These are phyloP conservation scores for Smithornis capensis DNA, from an alignment of 2,113 vertebrate genomes.

Conservation along the genomic window DNA sequence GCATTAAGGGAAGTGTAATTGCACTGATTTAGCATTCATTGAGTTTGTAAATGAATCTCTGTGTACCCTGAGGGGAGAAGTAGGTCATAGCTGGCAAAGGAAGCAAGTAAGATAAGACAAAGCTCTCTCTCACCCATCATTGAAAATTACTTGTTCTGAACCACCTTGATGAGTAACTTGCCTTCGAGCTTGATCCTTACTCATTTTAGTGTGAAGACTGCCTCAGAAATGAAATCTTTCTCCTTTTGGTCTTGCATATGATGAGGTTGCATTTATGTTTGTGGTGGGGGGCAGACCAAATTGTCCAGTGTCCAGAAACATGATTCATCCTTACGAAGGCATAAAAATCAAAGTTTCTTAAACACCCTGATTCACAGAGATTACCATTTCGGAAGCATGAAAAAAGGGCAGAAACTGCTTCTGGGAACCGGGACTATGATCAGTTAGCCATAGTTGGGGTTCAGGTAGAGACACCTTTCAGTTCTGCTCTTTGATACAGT, in stretches of 20 bases:
- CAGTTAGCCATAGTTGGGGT: neutral
- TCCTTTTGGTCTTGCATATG: neutral
- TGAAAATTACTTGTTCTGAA: slow-evolving; percentile 9
- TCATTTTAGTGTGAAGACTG: neutral
- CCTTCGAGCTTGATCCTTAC: slow-evolving; percentile 12
- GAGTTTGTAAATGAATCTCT: slow-evolving; percentile 49
- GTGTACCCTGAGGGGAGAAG: neutral
- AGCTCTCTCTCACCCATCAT: neutral
- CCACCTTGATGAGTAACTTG: slow-evolving; percentile 27
- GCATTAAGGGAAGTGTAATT: slow-evolving; percentile 35
- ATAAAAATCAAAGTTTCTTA: neutral
- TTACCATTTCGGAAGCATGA: neutral
- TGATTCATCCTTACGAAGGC: neutral
- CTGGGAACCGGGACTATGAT: neutral
- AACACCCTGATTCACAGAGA: neutral
- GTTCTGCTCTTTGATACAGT: neutral
- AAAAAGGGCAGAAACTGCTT: neutral
- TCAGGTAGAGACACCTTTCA: neutral
- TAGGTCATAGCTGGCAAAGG: slow-evolving; percentile 43
- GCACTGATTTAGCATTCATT: slow-evolving; percentile 17
- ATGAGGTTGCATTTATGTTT: neutral
- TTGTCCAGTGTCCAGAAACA: neutral
- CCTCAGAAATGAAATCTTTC: slow-evolving; percentile 6
- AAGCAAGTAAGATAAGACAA: slow-evolving; percentile 28
- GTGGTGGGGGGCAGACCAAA: neutral